These are phyloP conservation scores for Notolabrus celidotus DNA, from an alignment of 2,797 vertebrate species.

Conservation along the genomic window DNA sequence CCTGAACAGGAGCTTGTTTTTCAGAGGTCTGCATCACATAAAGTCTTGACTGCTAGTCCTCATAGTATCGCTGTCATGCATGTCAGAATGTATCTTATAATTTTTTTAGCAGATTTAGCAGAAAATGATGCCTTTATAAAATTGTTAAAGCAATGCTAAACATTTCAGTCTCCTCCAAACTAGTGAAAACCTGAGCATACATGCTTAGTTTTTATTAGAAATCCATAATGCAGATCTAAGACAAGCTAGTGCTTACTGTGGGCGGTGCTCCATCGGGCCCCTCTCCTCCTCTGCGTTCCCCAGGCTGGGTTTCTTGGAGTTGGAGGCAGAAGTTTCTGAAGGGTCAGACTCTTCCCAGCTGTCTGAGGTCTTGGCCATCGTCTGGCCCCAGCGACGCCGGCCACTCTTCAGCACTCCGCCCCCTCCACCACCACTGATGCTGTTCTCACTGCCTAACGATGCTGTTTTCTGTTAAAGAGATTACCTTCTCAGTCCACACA, in stretches of 20 bases:
- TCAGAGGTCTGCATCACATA: neutral
- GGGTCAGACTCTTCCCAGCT: conserved; percentile 92
- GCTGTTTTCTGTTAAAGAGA: conserved; percentile 82
- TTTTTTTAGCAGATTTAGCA: neutral
- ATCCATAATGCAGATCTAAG: neutral
- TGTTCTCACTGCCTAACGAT: conserved; percentile 78
- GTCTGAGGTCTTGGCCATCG: conserved; percentile 83
- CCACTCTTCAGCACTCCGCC: conserved; percentile 84
- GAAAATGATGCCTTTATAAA: neutral
- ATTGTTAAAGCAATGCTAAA: neutral
- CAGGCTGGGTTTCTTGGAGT: conserved; percentile 93
- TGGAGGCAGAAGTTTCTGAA: conserved; percentile 86
- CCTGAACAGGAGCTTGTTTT: neutral
- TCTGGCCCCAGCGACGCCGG: conserved; percentile 94
- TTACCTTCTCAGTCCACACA: neutral
- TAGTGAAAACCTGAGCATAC: conserved; percentile 1
- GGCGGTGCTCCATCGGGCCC: conserved; percentile 78
- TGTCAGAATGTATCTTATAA: neutral
- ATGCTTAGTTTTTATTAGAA: neutral
- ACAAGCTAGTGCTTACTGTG: conserved; percentile 56
- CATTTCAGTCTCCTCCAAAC: neutral
- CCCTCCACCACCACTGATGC: conserved; percentile 13
- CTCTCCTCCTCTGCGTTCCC: conserved; percentile 83
- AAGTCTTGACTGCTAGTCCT: neutral
- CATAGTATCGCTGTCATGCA: neutral